Evolutionary conservation across 2,113 vertebrate species (phyloP), one percentile per base, ranked within the genome.

Genomic region (Opisthocomus hoazin): DNA sequence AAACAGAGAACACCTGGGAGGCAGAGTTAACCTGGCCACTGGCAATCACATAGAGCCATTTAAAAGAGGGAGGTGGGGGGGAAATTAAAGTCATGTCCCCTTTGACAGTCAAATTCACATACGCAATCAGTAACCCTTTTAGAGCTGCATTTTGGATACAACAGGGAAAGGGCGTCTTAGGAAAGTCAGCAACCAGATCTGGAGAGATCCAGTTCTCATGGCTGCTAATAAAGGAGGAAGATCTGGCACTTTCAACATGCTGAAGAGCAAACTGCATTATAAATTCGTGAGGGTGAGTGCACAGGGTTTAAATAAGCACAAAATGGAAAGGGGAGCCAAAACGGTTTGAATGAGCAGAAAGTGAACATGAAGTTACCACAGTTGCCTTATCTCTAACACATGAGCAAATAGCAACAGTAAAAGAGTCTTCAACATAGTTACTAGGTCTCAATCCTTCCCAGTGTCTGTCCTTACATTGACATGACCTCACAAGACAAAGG

Each of bases 191-290:
- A 76, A 22, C 53, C 56, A 71, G 5, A 50, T 29, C 15, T 61
- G 19, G 12, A 76, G 30, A 39, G 8, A 74, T 18, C 4, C 11
- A 74, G 0, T 65, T 57, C 32, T 94, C 13, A 36, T 1, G 5
- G 17, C 29, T 83, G 51, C 15, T 56, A 5, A 54, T 19, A 50
- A 79, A 79, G 39, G 27, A 91, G 43, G 43, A 87, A 76, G 23
- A 51, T 4, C 36, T 0, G 3, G 13, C 1, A 11, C 11, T 80
- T 80, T 14, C 11, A 88, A 63, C 13, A 37, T 0, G 0, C 2
- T 46, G 29, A 65, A 87, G 11, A 43, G 19, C 18, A 91, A 54
- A 90, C 3, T 45, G 12, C 15, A n/a, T 36, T 79, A 70, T 36
- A 56, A 84, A 80, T 57, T 84, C 58, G 24, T 18, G 37, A 83